Percentiles rank a stretch among this genome's conserved stretches.
Conservation (phyloP, 2,888 invertebrate species). For the Drosophila picticornis region DNA sequence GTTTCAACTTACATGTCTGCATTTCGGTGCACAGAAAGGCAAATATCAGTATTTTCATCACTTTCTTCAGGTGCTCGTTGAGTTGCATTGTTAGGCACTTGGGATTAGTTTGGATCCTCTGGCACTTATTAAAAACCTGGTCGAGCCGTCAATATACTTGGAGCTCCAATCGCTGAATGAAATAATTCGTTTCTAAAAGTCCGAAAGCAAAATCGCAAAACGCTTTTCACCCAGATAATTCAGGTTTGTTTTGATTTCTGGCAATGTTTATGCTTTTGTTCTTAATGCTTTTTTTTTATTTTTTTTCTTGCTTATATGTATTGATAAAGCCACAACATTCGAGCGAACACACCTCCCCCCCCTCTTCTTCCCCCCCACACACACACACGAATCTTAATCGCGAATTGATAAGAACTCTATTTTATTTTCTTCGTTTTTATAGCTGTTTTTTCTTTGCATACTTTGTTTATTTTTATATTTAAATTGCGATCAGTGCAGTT, state of each 20-base stretch:
- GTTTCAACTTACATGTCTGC: conserved; percentile 79
- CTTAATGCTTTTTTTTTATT: conserved; percentile 29
- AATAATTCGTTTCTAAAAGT: conserved; percentile 55
- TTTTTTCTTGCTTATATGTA: conserved; percentile 27
- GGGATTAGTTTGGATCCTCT: not conserved
- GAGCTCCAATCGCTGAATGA: conserved; percentile 69
- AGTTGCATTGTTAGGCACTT: conserved; percentile 58
- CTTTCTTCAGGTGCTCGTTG: conserved; percentile 62
- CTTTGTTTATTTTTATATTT: conserved; percentile 37
- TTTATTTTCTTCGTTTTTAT: conserved; percentile 22
- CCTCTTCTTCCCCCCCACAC: not conserved
- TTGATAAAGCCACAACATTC: conserved; percentile 57
- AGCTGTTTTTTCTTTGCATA: conserved; percentile 1
- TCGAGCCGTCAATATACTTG: conserved; percentile 1
- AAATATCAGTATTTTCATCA: conserved; percentile 77
- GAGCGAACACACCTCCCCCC: conserved; percentile 16
- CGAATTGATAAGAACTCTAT: conserved; percentile 47
- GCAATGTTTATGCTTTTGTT: conserved; percentile 37
- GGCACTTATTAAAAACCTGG: not conserved
- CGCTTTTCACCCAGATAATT: conserved; percentile 71
- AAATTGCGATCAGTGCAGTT: conserved; percentile 37
- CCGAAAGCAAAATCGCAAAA: conserved; percentile 69
- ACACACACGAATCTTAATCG: conserved; percentile 45
- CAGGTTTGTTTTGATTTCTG: conserved; percentile 72
- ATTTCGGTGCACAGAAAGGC: conserved; percentile 82